Conservation (phyloP, 2,888 invertebrate genomes). For the Bugula neritina region DNA sequence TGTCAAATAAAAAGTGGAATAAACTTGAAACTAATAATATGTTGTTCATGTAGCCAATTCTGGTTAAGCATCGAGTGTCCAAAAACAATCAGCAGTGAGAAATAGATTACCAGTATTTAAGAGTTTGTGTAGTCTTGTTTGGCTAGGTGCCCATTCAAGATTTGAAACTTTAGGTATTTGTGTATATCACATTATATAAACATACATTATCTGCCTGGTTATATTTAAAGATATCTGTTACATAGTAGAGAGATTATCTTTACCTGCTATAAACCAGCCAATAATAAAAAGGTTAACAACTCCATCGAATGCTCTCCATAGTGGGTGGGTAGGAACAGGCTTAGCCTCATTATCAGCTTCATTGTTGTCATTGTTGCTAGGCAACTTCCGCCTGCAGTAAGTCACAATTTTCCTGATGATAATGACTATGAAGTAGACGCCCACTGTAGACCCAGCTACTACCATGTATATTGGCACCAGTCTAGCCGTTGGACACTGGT, state of each 20-base stretch:
- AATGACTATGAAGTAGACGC: not conserved
- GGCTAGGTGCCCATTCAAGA: too few relatives aligned
- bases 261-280: constrained; percentile 20
- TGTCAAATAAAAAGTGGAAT: too few relatives aligned
- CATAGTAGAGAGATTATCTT: not conserved
- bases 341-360: not conserved
- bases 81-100: too few relatives aligned
- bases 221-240: not conserved
- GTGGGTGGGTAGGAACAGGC: not conserved
- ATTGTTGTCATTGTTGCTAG: not conserved
- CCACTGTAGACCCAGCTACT: not conserved
- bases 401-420: not conserved
- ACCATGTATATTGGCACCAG: constrained; percentile 16
- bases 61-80: not conserved
- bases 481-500: not conserved
- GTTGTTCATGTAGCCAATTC: not conserved
- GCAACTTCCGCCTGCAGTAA: not conserved
- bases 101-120: too few relatives aligned
- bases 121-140: too few relatives aligned
- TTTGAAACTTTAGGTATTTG: too few relatives aligned
- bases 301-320: not conserved
- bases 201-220: not conserved
- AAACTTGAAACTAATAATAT: too few relatives aligned
- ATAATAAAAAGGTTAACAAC: constrained; percentile 6
- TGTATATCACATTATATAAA: too few relatives aligned